Evolutionary conservation across 2,797 vertebrate genomes (phyloP).

Genomic region (Bovichtus diacanthus): DNA sequence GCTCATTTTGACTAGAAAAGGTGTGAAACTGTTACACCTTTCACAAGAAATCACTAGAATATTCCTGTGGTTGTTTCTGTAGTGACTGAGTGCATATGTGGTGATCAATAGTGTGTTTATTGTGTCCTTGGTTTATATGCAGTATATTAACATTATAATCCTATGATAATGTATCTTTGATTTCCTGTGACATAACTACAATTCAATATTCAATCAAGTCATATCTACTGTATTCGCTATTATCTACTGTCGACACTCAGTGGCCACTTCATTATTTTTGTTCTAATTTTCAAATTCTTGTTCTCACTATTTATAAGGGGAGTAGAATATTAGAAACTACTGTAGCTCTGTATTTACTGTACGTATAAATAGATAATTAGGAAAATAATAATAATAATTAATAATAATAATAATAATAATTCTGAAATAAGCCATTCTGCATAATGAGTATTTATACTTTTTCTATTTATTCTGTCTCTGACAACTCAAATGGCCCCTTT

Average conservation of each 20-base stretch:
- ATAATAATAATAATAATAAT: too few relatives aligned
- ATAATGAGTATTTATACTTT: not conserved
- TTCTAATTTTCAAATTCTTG: too few relatives aligned
- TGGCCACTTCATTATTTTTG: not conserved
- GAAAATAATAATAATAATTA: too few relatives aligned
- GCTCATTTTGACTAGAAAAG: not conserved
- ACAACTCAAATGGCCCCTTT: not conserved
- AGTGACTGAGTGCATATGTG: not conserved
- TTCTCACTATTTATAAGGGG: not conserved
- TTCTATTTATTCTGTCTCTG: not conserved
- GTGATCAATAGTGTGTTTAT: not conserved
- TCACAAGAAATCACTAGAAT: conserved; percentile 1
- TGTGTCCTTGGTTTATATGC: not conserved
- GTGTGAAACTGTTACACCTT: not conserved
- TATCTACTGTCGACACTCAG: not conserved
- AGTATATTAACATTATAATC: not conserved
- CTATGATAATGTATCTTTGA: not conserved
- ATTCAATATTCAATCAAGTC: not conserved
- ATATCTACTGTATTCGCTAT: not conserved
- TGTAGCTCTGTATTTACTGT: not conserved
- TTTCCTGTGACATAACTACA: not conserved
- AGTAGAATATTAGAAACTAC: not conserved
- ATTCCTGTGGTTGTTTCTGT: conserved; percentile 3
- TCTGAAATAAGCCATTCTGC: not conserved
- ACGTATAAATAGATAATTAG: too few relatives aligned